Evolutionary conservation across 2,797 vertebrate species (phyloP).

Genomic region (Coendou prehensilis): DNA sequence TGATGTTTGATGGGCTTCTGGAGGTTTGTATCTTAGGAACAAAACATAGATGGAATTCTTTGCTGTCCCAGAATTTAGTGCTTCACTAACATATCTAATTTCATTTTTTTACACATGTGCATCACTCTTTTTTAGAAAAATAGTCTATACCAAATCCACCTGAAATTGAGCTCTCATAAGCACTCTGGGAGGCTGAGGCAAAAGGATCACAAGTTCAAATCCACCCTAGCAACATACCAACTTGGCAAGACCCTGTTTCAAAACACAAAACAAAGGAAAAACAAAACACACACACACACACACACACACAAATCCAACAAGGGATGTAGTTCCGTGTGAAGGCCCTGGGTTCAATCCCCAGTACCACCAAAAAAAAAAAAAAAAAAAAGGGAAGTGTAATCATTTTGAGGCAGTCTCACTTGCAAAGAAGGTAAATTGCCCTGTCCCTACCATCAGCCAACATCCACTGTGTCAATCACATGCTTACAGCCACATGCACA

Average conservation of each 20-base stretch:
- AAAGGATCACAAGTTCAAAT: neutral
- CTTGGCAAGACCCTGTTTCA: neutral
- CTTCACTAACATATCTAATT: constrained; percentile 43
- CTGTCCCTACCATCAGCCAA: neutral
- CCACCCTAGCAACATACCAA: neutral
- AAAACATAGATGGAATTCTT: neutral
- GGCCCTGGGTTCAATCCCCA: neutral
- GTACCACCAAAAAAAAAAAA: neutral
- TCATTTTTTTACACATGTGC: constrained; percentile 52
- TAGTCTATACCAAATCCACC: constrained; percentile 43
- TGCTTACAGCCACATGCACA: neutral
- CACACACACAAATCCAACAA: neutral
- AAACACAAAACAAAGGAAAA: neutral
- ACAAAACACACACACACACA: neutral
- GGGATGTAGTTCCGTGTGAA: neutral
- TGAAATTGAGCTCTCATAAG: neutral
- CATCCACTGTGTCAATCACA: neutral
- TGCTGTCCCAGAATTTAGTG: constrained; percentile 55
- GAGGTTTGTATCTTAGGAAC: constrained; percentile 39
- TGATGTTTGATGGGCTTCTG: constrained; percentile 21
- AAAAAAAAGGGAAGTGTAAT: neutral
- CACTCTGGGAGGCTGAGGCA: neutral
- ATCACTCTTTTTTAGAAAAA: constrained; percentile 54
- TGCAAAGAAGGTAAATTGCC: constrained; percentile 25
- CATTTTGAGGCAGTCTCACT: neutral